Evolutionary conservation across 2,113 vertebrate species (phyloP).

Genomic region (Phylloscopus trochilus): DNA sequence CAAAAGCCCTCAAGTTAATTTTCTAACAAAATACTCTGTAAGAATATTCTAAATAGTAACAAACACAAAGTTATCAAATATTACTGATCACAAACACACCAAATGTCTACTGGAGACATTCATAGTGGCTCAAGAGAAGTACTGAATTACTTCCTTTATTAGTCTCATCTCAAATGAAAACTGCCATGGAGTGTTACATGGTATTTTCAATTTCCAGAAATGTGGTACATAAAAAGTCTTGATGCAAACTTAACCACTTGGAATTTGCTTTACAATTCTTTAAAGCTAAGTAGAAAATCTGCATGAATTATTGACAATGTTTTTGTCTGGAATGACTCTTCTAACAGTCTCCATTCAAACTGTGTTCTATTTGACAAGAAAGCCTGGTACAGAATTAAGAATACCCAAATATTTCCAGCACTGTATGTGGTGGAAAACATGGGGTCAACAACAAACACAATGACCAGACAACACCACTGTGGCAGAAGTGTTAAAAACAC

Average conservation of each 20-base stretch:
- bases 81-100: neutral
- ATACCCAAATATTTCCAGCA: neutral
- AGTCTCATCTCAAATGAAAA: conserved; percentile 4
- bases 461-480: neutral
- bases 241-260: neutral
- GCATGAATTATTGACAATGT: neutral
- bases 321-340: neutral
- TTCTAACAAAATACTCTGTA: neutral
- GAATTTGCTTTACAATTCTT: neutral
- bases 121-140: neutral
- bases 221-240: neutral
- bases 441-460: neutral
- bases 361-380: neutral
- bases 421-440: neutral
- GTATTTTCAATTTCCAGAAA: conserved; percentile 6
- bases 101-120: neutral
- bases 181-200: neutral
- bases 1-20: neutral
- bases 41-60: neutral
- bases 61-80: neutral
- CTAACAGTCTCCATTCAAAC: neutral
- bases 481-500: neutral
- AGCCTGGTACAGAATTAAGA: neutral
- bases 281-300: neutral
- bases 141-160: conserved; percentile 19